phyloP scores from a whole-genome alignment of 2,113 vertebrate species.

The Puffinus mauretanicus region DNA sequence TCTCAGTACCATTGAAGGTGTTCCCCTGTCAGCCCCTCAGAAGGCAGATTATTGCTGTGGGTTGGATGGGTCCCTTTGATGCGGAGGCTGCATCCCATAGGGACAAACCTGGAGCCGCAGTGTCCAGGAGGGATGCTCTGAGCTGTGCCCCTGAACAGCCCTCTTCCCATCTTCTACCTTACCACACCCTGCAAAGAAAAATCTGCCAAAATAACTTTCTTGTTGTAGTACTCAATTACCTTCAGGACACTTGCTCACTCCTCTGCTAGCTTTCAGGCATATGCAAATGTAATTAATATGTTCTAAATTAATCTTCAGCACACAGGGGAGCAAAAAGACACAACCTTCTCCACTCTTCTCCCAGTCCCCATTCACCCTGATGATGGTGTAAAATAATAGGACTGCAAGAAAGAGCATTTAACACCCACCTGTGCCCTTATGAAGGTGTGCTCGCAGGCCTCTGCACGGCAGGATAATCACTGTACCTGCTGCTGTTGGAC shows the following conservation, averaged over 20 bases:
- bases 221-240: not conserved
- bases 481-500: not conserved
- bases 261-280: not conserved
- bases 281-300: slow-evolving; percentile 58
- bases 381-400: not conserved
- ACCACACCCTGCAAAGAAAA: not conserved
- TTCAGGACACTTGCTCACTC: not conserved
- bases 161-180: not conserved
- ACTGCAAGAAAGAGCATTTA: not conserved
- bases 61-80: not conserved
- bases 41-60: not conserved
- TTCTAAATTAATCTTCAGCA: slow-evolving; percentile 47
- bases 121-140: not conserved
- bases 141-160: not conserved
- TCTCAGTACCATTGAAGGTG: too few species aligned
- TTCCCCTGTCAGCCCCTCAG: not conserved
- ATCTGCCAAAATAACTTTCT: not conserved
- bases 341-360: not conserved
- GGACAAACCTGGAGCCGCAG: not conserved
- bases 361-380: not conserved
- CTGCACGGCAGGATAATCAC: not conserved
- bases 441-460: not conserved
- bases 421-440: not conserved
- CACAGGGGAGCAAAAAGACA: not conserved
- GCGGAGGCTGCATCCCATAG: not conserved